phyloP scores from a whole-genome alignment of 92 coral and sea anemone species.

The Muricea muricata region DNA sequence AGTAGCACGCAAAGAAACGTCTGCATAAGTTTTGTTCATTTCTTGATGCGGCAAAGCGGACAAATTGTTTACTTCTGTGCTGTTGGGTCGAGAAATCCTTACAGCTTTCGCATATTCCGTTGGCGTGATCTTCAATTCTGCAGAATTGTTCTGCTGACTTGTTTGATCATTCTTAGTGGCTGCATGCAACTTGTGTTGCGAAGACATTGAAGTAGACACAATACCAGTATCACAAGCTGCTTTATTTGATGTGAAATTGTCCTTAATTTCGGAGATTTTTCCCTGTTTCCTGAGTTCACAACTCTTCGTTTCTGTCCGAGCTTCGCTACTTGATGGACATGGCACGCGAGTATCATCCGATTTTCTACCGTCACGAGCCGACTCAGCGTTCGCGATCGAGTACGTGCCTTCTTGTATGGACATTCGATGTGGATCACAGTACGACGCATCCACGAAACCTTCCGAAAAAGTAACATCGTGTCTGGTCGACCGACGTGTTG shows the following conservation, averaged over 20 bases:
- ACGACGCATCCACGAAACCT: slow-evolving; percentile 14
- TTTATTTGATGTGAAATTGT: not conserved
- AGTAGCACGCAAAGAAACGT: not conserved
- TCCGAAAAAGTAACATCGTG: not conserved
- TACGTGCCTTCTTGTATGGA: slow-evolving; percentile 34
- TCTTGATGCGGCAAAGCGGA: not conserved
- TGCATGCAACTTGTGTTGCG: not conserved
- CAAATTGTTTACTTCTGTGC: not conserved
- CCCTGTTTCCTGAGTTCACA: no score
- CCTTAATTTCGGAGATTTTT: not conserved
- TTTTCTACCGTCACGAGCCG: slow-evolving; percentile 3
- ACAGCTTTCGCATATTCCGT: not conserved
- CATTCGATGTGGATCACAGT: slow-evolving; percentile 23
- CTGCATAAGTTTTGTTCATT: no score
- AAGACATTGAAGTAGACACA: not conserved
- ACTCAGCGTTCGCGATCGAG: slow-evolving; percentile 19
- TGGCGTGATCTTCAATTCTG: not conserved
- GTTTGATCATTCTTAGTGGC: not conserved
- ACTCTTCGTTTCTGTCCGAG: no score
- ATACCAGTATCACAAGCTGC: not conserved
- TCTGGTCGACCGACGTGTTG: not conserved
- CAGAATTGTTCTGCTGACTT: not conserved
- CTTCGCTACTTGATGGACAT: not conserved
- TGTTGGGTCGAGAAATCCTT: not conserved
- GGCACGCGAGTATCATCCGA: not conserved